phyloP scores from a whole-genome alignment of 2,113 vertebrate species.

The Alosa alosa region DNA sequence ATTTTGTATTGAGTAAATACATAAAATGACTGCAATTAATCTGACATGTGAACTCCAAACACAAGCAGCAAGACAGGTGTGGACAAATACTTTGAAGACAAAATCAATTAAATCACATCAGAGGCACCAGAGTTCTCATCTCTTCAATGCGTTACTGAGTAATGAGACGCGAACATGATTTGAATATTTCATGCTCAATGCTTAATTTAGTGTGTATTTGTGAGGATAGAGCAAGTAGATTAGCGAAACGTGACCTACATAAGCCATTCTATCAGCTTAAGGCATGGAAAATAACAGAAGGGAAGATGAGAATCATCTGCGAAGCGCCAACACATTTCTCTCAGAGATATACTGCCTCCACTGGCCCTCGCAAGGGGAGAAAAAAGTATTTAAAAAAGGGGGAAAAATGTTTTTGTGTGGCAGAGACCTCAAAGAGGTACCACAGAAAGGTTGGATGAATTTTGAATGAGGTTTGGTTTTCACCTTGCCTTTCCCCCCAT shows the following conservation, averaged over 20 bases:
- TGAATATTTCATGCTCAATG: conserved; percentile 58
- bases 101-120: background rate
- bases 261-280: conserved; percentile 54
- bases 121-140: background rate
- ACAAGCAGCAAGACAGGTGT: background rate
- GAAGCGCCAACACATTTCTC: conserved; percentile 51
- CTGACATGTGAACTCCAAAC: background rate
- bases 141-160: conserved; percentile 49
- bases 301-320: conserved; percentile 56
- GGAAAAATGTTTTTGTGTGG: background rate
- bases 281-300: conserved; percentile 47
- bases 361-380: conserved; percentile 51
- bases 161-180: conserved; percentile 50
- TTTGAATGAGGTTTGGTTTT: conserved; percentile 42
- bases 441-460: conserved; percentile 27
- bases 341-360: conserved; percentile 48
- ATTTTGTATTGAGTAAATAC: background rate
- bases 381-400: conserved; percentile 23
- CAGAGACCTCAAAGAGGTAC: conserved; percentile 20
- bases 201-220: conserved; percentile 63
- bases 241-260: conserved; percentile 70
- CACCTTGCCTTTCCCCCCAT: conserved; percentile 29
- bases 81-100: background rate
- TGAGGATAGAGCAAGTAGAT: conserved; percentile 53
- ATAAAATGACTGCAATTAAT: background rate